Evolutionary conservation across 2,113 vertebrate species (phyloP).

Genomic region (Urocolius indicus): DNA sequence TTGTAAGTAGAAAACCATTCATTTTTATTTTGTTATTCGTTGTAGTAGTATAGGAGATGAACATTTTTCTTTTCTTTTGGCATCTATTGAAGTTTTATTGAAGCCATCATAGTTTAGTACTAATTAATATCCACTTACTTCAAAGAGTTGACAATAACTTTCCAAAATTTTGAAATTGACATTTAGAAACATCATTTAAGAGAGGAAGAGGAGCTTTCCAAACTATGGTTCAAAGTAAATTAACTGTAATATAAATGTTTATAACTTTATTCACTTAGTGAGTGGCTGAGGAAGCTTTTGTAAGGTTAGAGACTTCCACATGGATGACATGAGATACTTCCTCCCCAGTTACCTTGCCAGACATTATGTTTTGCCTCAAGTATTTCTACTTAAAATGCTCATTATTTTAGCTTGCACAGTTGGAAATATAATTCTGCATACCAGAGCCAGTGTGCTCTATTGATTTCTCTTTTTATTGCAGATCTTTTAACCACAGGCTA

Average conservation of each 20-base stretch:
- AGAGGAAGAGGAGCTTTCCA: conserved; percentile 39
- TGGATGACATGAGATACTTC: conserved; percentile 51
- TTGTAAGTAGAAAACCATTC: conserved; percentile 53
- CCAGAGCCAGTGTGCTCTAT: not conserved
- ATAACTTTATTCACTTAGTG: conserved; percentile 36
- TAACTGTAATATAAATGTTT: conserved; percentile 56
- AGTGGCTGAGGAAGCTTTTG: conserved; percentile 38
- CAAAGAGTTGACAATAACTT: conserved; percentile 58
- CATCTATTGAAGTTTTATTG: conserved; percentile 13
- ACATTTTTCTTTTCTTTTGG: not conserved
- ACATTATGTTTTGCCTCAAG: conserved; percentile 25
- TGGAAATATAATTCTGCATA: not conserved
- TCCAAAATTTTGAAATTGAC: conserved; percentile 51
- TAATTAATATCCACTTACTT: conserved; percentile 69
- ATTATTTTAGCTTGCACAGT: conserved; percentile 1
- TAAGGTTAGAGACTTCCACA: conserved; percentile 7
- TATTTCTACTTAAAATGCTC: conserved; percentile 32
- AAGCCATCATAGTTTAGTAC: conserved; percentile 41
- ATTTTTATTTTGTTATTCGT: conserved; percentile 17
- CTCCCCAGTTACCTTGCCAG: conserved; percentile 25
- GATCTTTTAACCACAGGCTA: not conserved
- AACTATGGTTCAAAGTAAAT: conserved; percentile 49
- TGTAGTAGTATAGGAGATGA: conserved; percentile 1
- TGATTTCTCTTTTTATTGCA: not conserved
- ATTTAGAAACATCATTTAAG: conserved; percentile 52